Conservation (phyloP, 2,113 vertebrate genomes). For the Cygnus atratus region DNA sequence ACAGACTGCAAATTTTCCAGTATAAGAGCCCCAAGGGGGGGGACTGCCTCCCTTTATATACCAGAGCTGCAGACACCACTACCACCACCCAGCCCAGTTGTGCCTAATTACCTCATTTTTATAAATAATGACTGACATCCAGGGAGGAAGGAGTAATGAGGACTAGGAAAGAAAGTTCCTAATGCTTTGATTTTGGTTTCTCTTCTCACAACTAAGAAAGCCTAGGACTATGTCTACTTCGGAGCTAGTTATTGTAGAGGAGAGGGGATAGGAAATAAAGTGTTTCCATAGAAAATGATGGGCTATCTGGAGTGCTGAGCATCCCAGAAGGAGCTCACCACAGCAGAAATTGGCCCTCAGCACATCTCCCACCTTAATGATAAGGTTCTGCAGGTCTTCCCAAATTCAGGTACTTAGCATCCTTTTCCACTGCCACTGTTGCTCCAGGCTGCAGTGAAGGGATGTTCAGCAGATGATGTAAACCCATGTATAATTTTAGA, state of each 20-base stretch:
- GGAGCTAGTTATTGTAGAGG: not conserved
- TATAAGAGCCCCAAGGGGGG: not conserved
- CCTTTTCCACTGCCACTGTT: not conserved
- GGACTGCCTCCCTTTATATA: not conserved
- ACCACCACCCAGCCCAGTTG: not conserved
- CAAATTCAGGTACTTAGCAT: not conserved
- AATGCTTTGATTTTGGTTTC: not conserved
- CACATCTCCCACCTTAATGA: not conserved
- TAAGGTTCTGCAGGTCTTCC: not conserved
- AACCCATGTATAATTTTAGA: not conserved
- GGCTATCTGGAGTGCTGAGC: not conserved
- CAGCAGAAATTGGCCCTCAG: not conserved
- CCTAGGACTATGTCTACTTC: not conserved
- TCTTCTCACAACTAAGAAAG: not conserved
- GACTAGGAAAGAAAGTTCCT: not conserved
- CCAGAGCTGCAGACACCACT: not conserved
- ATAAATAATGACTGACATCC: not conserved
- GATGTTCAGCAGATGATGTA: not conserved
- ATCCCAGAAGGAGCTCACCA: not conserved
- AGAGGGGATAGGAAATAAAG: not conserved
- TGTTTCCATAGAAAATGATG: not conserved
- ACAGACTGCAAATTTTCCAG: not conserved
- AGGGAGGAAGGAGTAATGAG: not conserved
- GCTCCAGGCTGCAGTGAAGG: not conserved
- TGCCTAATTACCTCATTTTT: not conserved